Conservation (phyloP, 1,140 invertebrate species). For the Dinoponera quadriceps region DNA sequence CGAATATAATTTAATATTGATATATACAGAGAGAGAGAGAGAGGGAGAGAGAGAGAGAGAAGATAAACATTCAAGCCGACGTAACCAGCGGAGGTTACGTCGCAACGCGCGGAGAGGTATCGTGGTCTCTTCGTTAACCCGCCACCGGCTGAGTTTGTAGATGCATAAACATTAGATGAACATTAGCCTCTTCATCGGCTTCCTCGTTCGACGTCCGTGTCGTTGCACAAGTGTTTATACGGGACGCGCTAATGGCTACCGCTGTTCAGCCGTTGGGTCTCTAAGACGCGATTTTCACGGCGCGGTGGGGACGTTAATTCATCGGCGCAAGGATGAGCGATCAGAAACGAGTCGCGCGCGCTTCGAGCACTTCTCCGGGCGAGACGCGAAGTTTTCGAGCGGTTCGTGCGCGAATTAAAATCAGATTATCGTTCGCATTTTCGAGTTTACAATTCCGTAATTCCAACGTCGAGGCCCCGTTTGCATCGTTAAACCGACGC, state of each 20-base stretch:
- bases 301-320: not conserved
- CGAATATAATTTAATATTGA: constrained; percentile 29
- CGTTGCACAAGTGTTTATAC: constrained; percentile 59
- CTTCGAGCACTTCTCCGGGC: too few species aligned
- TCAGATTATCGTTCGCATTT: too few species aligned
- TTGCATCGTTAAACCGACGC: not conserved
- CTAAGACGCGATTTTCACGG: not conserved
- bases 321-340: not conserved
- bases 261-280: constrained; percentile 30
- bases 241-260: constrained; percentile 35
- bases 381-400: too few species aligned
- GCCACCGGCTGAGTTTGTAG: constrained; percentile 11
- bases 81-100: not conserved
- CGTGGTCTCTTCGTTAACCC: not conserved
- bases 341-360: not conserved
- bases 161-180: constrained; percentile 33
- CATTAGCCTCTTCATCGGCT: constrained; percentile 29
- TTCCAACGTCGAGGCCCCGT: not conserved
- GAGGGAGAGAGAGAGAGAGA: too few species aligned
- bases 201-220: constrained; percentile 25
- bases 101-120: not conserved
- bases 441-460: not conserved
- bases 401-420: too few species aligned
- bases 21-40: too few species aligned
- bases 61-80: too few species aligned